A percentile compares a stretch with the other conserved stretches of the same genome.
These are phyloP conservation scores for Staurois parvus DNA, from an alignment of 2,797 vertebrate genomes.

Conservation along the genomic window DNA sequence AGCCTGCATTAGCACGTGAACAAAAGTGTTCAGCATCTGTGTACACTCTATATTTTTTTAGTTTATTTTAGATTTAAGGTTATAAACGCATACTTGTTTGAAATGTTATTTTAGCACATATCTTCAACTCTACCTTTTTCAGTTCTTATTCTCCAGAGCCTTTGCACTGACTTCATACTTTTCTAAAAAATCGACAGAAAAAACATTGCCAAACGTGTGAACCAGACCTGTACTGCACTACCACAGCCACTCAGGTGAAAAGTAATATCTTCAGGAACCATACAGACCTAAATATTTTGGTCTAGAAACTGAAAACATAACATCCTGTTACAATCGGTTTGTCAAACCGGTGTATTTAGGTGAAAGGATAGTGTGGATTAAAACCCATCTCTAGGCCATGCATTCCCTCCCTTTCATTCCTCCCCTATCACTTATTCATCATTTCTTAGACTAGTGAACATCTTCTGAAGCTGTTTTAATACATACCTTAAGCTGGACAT, in stretches of 20 bases:
- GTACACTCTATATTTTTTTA: slow-evolving; percentile 1
- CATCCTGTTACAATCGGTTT: neutral
- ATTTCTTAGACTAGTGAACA: no score
- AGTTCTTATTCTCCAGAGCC: slow-evolving; percentile 13
- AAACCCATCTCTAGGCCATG: no score
- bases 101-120: slow-evolving; percentile 37
- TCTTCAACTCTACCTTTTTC: slow-evolving; percentile 25
- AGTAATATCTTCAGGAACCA: neutral
- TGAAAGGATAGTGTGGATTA: no score
- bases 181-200: slow-evolving; percentile 8
- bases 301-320: neutral
- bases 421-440: no score
- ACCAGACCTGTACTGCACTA: neutral
- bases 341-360: neutral
- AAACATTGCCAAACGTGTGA: slow-evolving; percentile 27
- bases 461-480: no score
- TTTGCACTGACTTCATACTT: slow-evolving; percentile 31
- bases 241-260: neutral
- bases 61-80: slow-evolving; percentile 26
- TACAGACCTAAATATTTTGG: slow-evolving; percentile 16
- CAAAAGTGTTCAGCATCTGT: neutral
- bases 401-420: no score
- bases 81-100: slow-evolving; percentile 11
- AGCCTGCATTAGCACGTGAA: slow-evolving; percentile 3
- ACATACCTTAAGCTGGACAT: no score